A percentile compares a stretch with the other conserved stretches of the same genome.
Evolutionary conservation across 1,140 invertebrate species (phyloP).

Genomic region (Aphaenogaster floridana): DNA sequence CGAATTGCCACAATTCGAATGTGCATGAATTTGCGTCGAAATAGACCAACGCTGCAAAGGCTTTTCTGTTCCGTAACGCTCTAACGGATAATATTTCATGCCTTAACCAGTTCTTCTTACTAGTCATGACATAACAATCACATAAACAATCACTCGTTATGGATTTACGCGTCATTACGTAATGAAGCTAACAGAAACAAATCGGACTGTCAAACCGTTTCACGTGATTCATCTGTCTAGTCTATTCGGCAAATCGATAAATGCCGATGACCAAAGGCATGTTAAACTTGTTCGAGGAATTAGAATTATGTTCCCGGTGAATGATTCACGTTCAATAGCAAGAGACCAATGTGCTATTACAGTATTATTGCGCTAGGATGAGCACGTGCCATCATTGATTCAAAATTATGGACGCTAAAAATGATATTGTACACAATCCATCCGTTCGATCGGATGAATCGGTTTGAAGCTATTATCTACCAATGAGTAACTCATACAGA

Average conservation of each 20-base stretch:
- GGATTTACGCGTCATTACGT: conserved; percentile 7
- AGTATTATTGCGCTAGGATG: conserved; percentile 7
- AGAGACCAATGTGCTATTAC: background rate
- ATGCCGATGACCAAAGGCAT: conserved; percentile 26
- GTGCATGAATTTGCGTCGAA: background rate
- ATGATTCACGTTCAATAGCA: conserved; percentile 15
- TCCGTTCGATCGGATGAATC: background rate
- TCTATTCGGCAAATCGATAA: conserved; percentile 23
- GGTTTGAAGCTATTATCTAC: background rate
- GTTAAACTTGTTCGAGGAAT: conserved; percentile 25
- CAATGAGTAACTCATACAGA: no score
- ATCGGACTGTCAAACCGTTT: conserved; percentile 31
- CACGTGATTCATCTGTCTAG: conserved; percentile 1
- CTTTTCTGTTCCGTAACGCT: conserved; percentile 22
- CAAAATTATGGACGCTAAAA: background rate
- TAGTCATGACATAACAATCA: conserved; percentile 34
- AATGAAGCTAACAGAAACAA: conserved; percentile 37
- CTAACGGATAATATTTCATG: conserved; percentile 23
- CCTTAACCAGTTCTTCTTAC: conserved; percentile 14
- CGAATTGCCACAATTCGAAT: background rate
- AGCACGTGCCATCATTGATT: background rate
- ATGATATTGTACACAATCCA: background rate
- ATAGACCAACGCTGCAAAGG: background rate
- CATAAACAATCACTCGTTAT: conserved; percentile 39
- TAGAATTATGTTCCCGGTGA: background rate